These are phyloP conservation scores for Ctena decussata DNA, from an alignment of 2,888 invertebrate genomes.

Conservation along the genomic window DNA sequence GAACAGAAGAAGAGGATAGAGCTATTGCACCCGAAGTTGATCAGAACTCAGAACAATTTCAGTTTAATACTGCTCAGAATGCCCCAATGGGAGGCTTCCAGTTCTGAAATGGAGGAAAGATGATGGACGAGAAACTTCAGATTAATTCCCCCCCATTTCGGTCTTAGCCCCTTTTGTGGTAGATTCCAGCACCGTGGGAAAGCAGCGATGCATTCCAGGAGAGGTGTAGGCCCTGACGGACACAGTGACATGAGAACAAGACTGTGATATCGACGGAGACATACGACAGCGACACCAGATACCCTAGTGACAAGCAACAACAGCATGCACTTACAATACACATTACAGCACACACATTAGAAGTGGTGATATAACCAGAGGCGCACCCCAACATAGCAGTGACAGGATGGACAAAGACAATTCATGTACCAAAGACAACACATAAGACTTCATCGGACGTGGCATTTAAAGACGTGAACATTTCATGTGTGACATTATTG, in stretches of 20 bases:
- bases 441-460: too few species aligned
- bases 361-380: too few species aligned
- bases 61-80: constrained; percentile 76
- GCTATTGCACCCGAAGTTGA: constrained; percentile 91
- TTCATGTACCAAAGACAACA: too few species aligned
- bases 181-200: neutral
- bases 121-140: neutral
- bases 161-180: constrained; percentile 3
- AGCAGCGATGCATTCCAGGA: neutral
- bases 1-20: constrained; percentile 92
- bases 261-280: constrained; percentile 11
- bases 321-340: neutral
- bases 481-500: too few species aligned
- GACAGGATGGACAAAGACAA: too few species aligned
- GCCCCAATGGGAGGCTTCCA: constrained; percentile 81
- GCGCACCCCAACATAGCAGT: too few species aligned
- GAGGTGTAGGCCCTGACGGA: neutral
- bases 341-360: too few species aligned
- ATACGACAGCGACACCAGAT: neutral
- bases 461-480: too few species aligned
- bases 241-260: neutral
- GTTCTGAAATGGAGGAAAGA: constrained; percentile 60
- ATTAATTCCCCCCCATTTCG: neutral
- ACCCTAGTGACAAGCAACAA: neutral
- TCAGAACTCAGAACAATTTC: constrained; percentile 87